Evolutionary conservation across 2,888 invertebrate species (phyloP).

Genomic region (Argyresthia albistria): DNA sequence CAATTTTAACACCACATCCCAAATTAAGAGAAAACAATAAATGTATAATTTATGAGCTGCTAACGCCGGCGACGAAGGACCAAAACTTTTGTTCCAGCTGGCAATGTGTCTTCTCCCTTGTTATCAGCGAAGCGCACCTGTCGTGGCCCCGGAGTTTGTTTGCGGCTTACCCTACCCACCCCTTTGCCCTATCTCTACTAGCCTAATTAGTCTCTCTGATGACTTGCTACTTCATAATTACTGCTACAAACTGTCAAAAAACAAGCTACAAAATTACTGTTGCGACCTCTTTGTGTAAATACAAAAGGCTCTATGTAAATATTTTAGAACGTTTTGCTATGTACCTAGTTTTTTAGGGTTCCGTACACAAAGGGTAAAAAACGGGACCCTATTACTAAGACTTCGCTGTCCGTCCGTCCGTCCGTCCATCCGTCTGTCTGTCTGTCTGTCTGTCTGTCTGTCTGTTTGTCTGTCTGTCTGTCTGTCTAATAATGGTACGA

Average conservation of each 20-base stretch:
- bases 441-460: too few relatives aligned
- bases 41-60: constrained; percentile 1
- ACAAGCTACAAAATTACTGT: not conserved
- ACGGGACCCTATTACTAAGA: too few relatives aligned
- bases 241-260: constrained; percentile 30
- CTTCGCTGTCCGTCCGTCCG: too few relatives aligned
- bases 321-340: too few relatives aligned
- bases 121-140: constrained; percentile 48
- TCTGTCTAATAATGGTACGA: too few relatives aligned
- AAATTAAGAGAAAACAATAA: not conserved
- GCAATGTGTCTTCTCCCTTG: constrained; percentile 11
- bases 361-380: too few relatives aligned
- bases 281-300: too few relatives aligned
- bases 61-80: not conserved
- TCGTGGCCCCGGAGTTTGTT: constrained; percentile 40
- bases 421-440: too few relatives aligned
- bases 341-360: too few relatives aligned
- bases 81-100: constrained; percentile 1
- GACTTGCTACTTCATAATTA: constrained; percentile 51
- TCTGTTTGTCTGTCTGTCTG: too few relatives aligned
- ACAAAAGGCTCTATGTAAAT: too few relatives aligned
- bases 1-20: too few relatives aligned
- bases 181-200: constrained; percentile 15
- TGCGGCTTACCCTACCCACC: constrained; percentile 21
- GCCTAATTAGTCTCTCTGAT: constrained; percentile 48